Evolutionary conservation across 2,888 invertebrate species (phyloP).

Genomic region (Lagria hirta): DNA sequence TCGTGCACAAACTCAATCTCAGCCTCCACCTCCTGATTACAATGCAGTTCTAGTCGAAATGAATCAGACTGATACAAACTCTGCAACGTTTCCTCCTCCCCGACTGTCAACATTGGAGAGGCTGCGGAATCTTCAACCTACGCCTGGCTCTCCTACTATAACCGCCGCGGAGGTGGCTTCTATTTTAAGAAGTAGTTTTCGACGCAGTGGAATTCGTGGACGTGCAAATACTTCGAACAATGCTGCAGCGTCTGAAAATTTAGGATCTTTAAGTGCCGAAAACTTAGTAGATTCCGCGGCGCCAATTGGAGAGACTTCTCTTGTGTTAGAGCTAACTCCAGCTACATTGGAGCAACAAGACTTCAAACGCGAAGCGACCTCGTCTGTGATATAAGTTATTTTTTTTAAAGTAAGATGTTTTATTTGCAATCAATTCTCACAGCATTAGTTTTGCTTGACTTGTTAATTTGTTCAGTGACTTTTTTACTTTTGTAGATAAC

Average conservation of each 20-base stretch:
- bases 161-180: constrained; percentile 62
- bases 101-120: constrained; percentile 43
- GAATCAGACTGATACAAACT: constrained; percentile 52
- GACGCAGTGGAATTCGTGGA: constrained; percentile 54
- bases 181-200: constrained; percentile 60
- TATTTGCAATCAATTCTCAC: no score
- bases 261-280: constrained; percentile 60
- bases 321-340: constrained; percentile 47
- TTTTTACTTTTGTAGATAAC: no score
- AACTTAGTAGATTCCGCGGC: constrained; percentile 63
- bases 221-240: constrained; percentile 44
- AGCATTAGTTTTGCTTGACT: no score
- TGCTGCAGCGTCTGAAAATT: constrained; percentile 24
- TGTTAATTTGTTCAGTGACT: no score
- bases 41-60: constrained; percentile 65
- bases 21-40: constrained; percentile 65
- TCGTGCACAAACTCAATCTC: constrained; percentile 31
- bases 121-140: constrained; percentile 39
- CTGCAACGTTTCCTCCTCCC: constrained; percentile 6
- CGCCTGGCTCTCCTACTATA: constrained; percentile 48
- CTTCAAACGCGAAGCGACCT: constrained; percentile 38
- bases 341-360: constrained; percentile 36
- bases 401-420: no score
- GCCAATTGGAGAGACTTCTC: constrained; percentile 58
- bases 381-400: constrained; percentile 52